Percentiles rank a stretch among this genome's conserved stretches.
Evolutionary conservation across 2,797 vertebrate genomes (phyloP).

Genomic region (Spinibarbus caldwelli): DNA sequence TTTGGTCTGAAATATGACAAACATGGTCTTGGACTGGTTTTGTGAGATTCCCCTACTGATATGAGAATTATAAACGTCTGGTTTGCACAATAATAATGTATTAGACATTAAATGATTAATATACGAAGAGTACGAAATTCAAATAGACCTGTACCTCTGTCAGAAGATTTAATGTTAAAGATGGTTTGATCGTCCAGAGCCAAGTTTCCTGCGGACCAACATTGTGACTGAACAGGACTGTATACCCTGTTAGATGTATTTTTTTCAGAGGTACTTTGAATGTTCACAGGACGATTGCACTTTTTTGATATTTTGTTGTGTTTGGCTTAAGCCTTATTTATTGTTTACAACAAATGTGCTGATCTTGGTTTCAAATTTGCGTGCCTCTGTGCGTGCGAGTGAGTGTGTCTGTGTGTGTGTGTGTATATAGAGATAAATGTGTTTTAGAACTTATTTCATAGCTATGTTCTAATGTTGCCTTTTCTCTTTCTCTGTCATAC

Average conservation of each 20-base stretch:
- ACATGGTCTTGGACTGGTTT: neutral
- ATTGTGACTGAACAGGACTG: neutral
- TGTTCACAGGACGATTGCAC: constrained; percentile 63
- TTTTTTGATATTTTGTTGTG: constrained; percentile 53
- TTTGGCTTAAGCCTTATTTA: constrained; percentile 72
- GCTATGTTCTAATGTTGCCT: constrained; percentile 46
- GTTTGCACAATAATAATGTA: neutral
- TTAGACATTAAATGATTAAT: neutral
- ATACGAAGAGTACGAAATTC: neutral
- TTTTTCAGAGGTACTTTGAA: constrained; percentile 42
- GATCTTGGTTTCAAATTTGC: constrained; percentile 42
- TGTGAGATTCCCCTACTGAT: neutral
- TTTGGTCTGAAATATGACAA: neutral
- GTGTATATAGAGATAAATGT: neutral
- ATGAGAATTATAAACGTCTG: neutral
- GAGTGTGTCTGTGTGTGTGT: neutral
- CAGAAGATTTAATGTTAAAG: neutral
- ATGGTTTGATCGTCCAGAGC: neutral
- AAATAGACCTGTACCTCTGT: constrained; percentile 8
- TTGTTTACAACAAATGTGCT: constrained; percentile 62
- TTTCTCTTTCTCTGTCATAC: constrained; percentile 23
- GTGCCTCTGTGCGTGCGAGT: neutral
- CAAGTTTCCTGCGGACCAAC: constrained; percentile 36
- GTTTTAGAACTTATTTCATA: neutral
- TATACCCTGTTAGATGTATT: neutral